Base-by-base conservation (phyloP, 1,140 invertebrate species). In the Temnothorax curvispinosus region DNA sequence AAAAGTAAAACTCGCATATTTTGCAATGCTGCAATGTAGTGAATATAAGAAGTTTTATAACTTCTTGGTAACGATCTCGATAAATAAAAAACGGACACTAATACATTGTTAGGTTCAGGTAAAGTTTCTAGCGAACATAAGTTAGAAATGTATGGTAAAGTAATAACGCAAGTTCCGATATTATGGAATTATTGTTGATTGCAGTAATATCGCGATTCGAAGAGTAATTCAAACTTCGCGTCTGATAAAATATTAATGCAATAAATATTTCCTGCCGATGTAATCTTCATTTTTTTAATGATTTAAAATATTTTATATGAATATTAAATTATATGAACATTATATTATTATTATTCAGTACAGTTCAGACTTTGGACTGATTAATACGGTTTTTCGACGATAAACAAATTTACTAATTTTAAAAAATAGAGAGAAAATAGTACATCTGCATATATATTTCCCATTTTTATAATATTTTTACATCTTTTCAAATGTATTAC, bases 261-360 rank as follows among this genome's bases (percentile, higher is more conserved):
- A 27, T 27, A 27, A 27, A 84, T 60, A 74, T 60, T 71, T 21
- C 27, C 2, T 47, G 6, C 3, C 21, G 2, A 15, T 75, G 13
- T 60, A 84, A 84, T 74, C 2, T 62, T 47, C 1, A 47, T 72
- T 60, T 41, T 18, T 27, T 0, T 18, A 60, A 75, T 13, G 27
- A 54, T 69, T 52, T 21, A 41, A 80, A 65, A 67, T 47, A 41
- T 80, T 41, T 69, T 15, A 52, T 78, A 47, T 65, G 58, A 13
- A 35, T 78, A 78, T 47, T 78, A 47, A n/a, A 75, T 77, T 47
- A 77, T 35, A 64, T 78, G 47, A 78, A 78, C 41, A 64, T 47
- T 27, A 50, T 2, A 81, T 41, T 21, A 50, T 27, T 78, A 78
- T 50, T 52, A 35, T 21, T 69, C 21, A 50, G 11, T 47, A 35